phyloP scores from a whole-genome alignment of 1,140 invertebrate species.

The Brachionus rotundiformis region DNA sequence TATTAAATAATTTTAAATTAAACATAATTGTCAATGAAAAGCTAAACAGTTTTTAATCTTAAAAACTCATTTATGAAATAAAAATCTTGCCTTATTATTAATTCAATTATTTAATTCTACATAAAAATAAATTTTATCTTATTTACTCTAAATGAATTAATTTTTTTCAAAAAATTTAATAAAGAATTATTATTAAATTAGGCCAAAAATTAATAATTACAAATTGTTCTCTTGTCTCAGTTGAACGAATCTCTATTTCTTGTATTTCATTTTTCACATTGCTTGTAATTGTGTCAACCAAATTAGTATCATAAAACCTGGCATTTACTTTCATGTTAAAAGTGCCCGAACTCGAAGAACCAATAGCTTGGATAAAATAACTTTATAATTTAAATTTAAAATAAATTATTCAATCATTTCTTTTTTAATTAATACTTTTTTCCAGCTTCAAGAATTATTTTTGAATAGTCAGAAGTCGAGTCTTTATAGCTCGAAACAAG shows the following conservation, averaged over 20 bases:
- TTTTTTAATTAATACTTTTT: too few relatives aligned
- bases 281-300: neutral
- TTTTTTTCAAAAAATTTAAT: neutral
- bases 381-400: neutral
- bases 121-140: too few relatives aligned
- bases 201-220: neutral
- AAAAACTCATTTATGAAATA: too few relatives aligned
- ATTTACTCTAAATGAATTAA: too few relatives aligned
- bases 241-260: constrained; percentile 34
- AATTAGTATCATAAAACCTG: neutral
- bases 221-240: constrained; percentile 1
- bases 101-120: too few relatives aligned
- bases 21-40: too few relatives aligned
- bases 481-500: neutral
- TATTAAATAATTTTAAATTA: too few relatives aligned
- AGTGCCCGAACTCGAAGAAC: neutral
- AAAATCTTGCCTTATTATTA: too few relatives aligned
- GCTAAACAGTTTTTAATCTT: too few relatives aligned
- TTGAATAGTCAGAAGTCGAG: neutral
- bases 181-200: too few relatives aligned
- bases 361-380: constrained; percentile 42
- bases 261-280: constrained; percentile 50
- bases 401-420: neutral
- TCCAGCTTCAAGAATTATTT: constrained; percentile 4
- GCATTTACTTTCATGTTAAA: constrained; percentile 3